These are phyloP conservation scores for Ptilorrhoa leucosticta DNA, from an alignment of 2,113 vertebrate genomes.

Conservation along the genomic window DNA sequence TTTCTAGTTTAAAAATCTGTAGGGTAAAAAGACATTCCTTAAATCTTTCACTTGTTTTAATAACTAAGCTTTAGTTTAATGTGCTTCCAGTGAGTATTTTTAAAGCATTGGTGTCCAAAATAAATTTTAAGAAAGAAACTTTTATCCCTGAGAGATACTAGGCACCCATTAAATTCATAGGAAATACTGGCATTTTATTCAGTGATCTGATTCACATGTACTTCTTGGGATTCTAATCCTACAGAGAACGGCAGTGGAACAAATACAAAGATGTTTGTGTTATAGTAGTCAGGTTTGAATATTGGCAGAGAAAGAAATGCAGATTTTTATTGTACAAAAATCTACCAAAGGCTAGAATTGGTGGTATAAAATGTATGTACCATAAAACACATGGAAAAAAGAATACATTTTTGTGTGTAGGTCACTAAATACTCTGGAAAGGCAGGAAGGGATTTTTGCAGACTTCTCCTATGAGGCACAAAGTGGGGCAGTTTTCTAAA, in stretches of 20 bases:
- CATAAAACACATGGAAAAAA: background rate
- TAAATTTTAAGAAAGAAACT: background rate
- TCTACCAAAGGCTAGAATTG: background rate
- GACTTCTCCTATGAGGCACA: background rate
- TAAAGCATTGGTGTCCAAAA: background rate
- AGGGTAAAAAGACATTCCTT: background rate
- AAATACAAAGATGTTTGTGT: background rate
- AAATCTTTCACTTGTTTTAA: conserved; percentile 15
- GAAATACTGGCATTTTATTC: background rate
- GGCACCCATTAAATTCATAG: background rate
- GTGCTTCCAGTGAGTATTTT: background rate
- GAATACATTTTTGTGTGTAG: background rate
- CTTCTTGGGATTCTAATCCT: background rate
- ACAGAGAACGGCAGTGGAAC: background rate
- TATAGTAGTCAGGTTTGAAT: background rate
- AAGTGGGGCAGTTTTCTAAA: background rate
- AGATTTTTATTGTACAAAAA: background rate
- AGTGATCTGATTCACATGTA: background rate
- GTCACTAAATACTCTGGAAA: background rate
- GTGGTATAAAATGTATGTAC: background rate
- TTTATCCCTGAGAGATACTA: background rate
- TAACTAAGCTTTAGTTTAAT: background rate
- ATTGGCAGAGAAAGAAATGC: background rate
- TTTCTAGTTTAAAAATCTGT: conserved; percentile 4
- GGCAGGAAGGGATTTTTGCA: background rate